phyloP scores from a whole-genome alignment of 2,113 vertebrate species.

The Caranx ignobilis region DNA sequence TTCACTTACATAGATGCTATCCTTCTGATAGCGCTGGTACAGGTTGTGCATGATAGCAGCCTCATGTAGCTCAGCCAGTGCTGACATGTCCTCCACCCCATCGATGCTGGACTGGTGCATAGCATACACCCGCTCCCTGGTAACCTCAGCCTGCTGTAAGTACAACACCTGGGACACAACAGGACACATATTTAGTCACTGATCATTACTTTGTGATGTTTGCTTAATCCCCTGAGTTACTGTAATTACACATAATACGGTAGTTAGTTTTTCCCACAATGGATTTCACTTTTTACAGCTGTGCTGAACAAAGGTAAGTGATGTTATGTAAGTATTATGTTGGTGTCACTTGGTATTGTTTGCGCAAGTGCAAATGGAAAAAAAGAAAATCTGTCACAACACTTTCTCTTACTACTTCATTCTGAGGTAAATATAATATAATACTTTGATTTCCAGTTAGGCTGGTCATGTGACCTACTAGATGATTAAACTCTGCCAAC shows the following conservation, averaged over 20 bases:
- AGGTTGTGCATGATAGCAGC: slow-evolving; percentile 94
- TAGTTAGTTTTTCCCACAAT: not conserved
- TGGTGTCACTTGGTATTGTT: not conserved
- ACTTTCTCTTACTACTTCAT: not conserved
- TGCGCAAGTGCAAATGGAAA: not conserved
- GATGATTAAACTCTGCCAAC: not conserved
- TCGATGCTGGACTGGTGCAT: slow-evolving; percentile 91
- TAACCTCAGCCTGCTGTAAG: slow-evolving; percentile 83
- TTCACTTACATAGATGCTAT: slow-evolving; percentile 89
- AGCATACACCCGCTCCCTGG: slow-evolving; percentile 86
- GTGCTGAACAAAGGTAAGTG: not conserved
- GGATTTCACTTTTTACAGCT: not conserved
- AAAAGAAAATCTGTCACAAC: not conserved
- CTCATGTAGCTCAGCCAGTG: slow-evolving; percentile 91
- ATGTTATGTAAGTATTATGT: not conserved
- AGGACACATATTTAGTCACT: not conserved
- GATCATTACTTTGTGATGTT: not conserved
- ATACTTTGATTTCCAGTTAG: not conserved
- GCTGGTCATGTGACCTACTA: not conserved
- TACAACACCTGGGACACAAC: slow-evolving; percentile 83
- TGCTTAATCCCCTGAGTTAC: not conserved
- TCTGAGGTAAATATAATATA: not conserved
- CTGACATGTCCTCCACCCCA: slow-evolving; percentile 94
- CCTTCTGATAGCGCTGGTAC: slow-evolving; percentile 89
- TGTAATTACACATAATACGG: not conserved